Conservation (phyloP, 2,797 vertebrate genomes). For the Cossypha heuglini region DNA sequence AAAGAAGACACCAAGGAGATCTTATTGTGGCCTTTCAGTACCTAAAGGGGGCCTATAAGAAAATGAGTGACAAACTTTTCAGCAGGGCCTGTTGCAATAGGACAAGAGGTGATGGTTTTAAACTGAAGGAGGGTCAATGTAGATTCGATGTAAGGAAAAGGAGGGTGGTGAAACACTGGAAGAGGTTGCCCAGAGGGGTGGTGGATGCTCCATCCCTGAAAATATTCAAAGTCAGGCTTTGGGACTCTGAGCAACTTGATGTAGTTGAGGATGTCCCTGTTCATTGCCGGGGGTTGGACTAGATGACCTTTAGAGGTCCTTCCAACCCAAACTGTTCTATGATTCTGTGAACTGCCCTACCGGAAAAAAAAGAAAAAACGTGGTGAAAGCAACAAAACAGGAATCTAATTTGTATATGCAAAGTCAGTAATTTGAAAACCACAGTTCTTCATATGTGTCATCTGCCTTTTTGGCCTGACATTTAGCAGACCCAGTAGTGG, state of each 20-base stretch:
- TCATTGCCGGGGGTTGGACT: background rate
- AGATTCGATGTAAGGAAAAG: background rate
- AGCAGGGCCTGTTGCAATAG: background rate
- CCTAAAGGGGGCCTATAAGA: background rate
- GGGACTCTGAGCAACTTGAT: background rate
- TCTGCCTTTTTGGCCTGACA: background rate
- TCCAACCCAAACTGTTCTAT: background rate
- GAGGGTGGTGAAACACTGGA: background rate
- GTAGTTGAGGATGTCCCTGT: background rate
- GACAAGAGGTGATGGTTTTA: background rate
- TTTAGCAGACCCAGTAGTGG: background rate
- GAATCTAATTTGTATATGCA: background rate
- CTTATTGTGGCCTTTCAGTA: background rate
- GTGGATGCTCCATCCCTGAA: background rate
- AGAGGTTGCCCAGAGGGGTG: background rate
- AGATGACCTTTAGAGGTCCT: background rate
- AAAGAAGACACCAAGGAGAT: background rate
- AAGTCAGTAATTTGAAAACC: background rate
- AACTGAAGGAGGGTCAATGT: background rate
- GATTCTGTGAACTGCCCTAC: background rate
- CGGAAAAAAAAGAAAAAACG: background rate
- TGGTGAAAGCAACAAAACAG: background rate
- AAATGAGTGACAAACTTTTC: background rate
- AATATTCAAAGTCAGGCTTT: background rate
- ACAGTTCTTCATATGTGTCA: background rate